Evolutionary conservation across 2,113 vertebrate genomes (phyloP), one percentile per base, ranked within the genome.

Genomic region (Hylia prasina): DNA sequence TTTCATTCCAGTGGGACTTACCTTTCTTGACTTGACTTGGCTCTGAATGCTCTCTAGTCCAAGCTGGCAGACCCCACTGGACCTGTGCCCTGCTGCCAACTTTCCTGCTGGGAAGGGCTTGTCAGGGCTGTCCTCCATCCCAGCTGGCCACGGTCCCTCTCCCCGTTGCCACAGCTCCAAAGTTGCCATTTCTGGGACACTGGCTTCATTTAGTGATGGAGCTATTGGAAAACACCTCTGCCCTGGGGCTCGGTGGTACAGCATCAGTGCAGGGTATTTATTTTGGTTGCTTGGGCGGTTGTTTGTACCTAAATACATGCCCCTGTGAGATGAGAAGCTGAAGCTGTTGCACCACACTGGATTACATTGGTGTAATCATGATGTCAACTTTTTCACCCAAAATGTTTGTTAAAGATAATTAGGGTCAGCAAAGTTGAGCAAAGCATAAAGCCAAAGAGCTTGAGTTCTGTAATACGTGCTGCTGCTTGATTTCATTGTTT

Each of bases 211-310:
- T 50, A 33, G 27, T 20, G 54, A 56, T 69, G 82, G 73, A 33
- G 10, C 4, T 39, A 4, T 21, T 33, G 25, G 89, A 45, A 88
- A 56, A 45, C n/a, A 19, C 15, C 21, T 47, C 23, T 4, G 6
- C 30, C 18, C 3, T 4, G 0, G 58, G 33, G 54, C 16, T 77
- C 0, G 0, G 3, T 14, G 6, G 50, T 11, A 3, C 39, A 23
- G 19, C 30, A 47, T 79, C 51, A 25, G 24, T 10, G 11, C 50
- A 69, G n/a, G 23, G 23, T 3, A 1, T 77, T 81, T 0, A 0
- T 15, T 76, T 72, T 50, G 56, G 27, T 56, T 72, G 12, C 15
- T 6, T 48, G 20, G 7, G 13, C 10, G 6, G 11, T 82, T 33
- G 15, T 42, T 79, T 48, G 37, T 60, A 48, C 39, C 35, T 54